These are phyloP conservation scores for Cydia splendana DNA, from an alignment of 1,140 invertebrate genomes.

Conservation along the genomic window DNA sequence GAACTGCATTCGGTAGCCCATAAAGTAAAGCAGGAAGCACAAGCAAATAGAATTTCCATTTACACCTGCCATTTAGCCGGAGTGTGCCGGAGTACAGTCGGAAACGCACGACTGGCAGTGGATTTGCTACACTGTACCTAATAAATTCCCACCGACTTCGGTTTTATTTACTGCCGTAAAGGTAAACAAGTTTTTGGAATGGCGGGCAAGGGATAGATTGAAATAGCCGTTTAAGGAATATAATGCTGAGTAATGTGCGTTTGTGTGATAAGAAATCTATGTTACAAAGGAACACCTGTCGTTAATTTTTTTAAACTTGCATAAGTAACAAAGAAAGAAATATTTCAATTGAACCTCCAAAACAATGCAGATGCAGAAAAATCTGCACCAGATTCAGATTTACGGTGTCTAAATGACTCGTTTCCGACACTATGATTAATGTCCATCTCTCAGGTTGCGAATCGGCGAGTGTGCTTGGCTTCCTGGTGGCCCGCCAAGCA, in stretches of 20 bases:
- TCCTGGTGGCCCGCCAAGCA: constrained; percentile 36
- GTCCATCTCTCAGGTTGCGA: constrained; percentile 12
- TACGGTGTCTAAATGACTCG: not conserved
- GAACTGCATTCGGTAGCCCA: not conserved
- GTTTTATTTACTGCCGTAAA: not conserved
- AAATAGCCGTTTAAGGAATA: not conserved
- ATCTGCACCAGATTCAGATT: not conserved
- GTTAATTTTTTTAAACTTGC: no score
- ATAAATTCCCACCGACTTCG: not conserved
- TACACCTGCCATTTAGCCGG: constrained; percentile 10
- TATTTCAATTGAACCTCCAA: not conserved
- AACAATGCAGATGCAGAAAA: not conserved
- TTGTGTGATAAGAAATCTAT: no score
- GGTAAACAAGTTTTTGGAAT: no score
- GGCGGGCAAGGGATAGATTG: not conserved
- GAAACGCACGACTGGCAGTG: constrained; percentile 8
- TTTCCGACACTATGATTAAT: not conserved
- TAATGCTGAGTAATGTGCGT: not conserved
- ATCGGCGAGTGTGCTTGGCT: constrained; percentile 22
- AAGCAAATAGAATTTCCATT: constrained; percentile 14
- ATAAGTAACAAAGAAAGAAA: no score
- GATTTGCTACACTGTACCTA: not conserved
- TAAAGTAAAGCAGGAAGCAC: not conserved
- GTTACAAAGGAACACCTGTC: no score
- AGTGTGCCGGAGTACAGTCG: not conserved